These are phyloP conservation scores for Globia sparganii DNA, from an alignment of 2,888 invertebrate species.

Conservation along the genomic window DNA sequence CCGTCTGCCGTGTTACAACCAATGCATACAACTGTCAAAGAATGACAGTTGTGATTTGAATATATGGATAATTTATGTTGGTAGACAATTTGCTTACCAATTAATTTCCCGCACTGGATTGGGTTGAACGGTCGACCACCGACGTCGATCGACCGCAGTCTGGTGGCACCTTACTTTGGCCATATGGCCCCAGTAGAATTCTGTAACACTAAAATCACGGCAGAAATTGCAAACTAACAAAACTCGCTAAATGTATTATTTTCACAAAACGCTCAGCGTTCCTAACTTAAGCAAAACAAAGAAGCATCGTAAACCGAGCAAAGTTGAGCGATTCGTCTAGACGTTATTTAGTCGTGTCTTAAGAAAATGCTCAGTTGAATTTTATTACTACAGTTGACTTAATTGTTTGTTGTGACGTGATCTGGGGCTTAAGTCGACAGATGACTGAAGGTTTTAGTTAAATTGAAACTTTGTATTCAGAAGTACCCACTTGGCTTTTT, in stretches of 20 bases:
- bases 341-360: conserved; percentile 46
- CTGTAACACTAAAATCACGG: background rate
- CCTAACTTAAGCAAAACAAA: background rate
- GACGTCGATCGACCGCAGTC: background rate
- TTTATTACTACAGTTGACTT: conserved; percentile 33
- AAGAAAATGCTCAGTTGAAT: conserved; percentile 42
- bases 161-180: background rate
- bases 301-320: conserved; percentile 40
- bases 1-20: background rate
- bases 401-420: conserved; percentile 51
- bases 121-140: background rate
- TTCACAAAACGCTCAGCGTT: conserved; percentile 27
- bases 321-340: conserved; percentile 57
- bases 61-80: background rate
- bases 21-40: too few relatives aligned
- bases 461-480: conserved; percentile 5
- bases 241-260: background rate
- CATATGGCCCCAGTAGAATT: background rate
- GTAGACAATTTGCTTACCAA: background rate
- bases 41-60: background rate
- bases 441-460: background rate
- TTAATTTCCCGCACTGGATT: background rate
- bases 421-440: conserved; percentile 3
- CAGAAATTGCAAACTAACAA: background rate
- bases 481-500: background rate